Evolutionary conservation across 2,888 invertebrate species (phyloP).

Genomic region (Microplitis deprimator): DNA sequence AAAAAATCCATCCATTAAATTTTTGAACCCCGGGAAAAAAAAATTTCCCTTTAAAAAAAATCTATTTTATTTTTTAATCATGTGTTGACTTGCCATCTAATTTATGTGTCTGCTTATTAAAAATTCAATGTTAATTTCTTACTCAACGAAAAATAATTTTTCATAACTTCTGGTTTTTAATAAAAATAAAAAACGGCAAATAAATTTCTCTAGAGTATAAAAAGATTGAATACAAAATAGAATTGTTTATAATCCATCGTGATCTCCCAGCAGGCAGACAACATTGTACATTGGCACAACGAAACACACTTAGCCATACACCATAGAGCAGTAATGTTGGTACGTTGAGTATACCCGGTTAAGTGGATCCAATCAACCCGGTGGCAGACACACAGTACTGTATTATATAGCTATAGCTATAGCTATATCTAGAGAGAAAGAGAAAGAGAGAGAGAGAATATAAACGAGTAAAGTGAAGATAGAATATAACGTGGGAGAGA

Average conservation of each 20-base stretch:
- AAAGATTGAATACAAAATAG: slow-evolving; percentile 10
- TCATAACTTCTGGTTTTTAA: not conserved
- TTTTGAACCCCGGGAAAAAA: too few relatives aligned
- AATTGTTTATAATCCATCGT: slow-evolving; percentile 25
- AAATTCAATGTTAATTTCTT: too few relatives aligned
- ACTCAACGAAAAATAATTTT: too few relatives aligned
- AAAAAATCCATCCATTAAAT: too few relatives aligned
- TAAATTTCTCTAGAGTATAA: not conserved
- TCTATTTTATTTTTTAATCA: too few relatives aligned
- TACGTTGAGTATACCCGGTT: slow-evolving; percentile 65
- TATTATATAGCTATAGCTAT: slow-evolving; percentile 38
- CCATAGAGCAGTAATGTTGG: slow-evolving; percentile 69
- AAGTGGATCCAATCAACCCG: slow-evolving; percentile 71
- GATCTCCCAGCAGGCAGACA: slow-evolving; percentile 29
- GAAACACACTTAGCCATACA: slow-evolving; percentile 62
- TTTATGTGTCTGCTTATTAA: too few relatives aligned
- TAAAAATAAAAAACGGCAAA: not conserved
- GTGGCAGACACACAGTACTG: slow-evolving; percentile 57
- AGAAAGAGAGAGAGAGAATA: slow-evolving; percentile 23
- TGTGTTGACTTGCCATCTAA: too few relatives aligned
- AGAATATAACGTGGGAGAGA: slow-evolving; percentile 17
- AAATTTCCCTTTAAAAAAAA: too few relatives aligned
- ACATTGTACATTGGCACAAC: slow-evolving; percentile 40
- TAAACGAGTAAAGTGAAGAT: not conserved
- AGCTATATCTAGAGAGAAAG: slow-evolving; percentile 34